Percentiles rank a stretch among this genome's conserved stretches.
phyloP scores from a whole-genome alignment of 2,797 vertebrate species.

The Typhlichthys eigenmanni region DNA sequence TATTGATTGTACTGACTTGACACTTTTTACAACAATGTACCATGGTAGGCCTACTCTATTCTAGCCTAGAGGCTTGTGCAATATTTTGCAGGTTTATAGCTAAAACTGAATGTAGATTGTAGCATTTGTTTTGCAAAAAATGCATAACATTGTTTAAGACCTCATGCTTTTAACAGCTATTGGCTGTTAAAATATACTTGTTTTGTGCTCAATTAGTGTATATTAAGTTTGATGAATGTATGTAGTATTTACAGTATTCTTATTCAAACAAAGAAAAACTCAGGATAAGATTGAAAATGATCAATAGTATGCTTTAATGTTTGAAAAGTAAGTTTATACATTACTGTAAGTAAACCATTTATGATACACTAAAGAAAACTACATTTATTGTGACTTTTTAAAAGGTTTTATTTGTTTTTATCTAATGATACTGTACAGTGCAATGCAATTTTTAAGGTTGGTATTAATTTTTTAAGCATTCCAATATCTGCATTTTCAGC shows the following conservation, averaged over 20 bases:
- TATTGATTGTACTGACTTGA: constrained; percentile 5
- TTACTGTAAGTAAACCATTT: background rate
- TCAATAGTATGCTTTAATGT: too few species aligned
- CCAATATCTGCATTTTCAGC: constrained; percentile 26
- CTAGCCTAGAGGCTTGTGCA: background rate
- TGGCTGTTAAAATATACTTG: too few species aligned
- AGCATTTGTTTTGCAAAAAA: too few species aligned
- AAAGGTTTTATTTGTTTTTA: background rate
- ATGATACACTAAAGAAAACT: constrained; percentile 12
- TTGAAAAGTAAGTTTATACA: background rate
- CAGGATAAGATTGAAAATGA: too few species aligned
- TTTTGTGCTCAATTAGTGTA: too few species aligned
- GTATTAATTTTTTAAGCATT: constrained; percentile 27
- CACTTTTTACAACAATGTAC: constrained; percentile 11
- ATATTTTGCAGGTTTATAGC: constrained; percentile 1
- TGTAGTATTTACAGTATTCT: too few species aligned
- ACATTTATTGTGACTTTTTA: constrained; percentile 11
- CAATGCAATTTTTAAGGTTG: constrained; percentile 24
- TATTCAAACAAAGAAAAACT: too few species aligned
- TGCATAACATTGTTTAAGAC: too few species aligned
- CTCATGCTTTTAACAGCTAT: too few species aligned
- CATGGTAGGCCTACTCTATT: constrained; percentile 9
- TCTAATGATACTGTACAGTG: constrained; percentile 23
- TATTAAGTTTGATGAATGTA: too few species aligned
- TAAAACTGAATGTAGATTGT: background rate